Evolutionary conservation across 2,113 vertebrate genomes (phyloP).

Genomic region (western clawed frog (Xenopus tropicalis)): DNA sequence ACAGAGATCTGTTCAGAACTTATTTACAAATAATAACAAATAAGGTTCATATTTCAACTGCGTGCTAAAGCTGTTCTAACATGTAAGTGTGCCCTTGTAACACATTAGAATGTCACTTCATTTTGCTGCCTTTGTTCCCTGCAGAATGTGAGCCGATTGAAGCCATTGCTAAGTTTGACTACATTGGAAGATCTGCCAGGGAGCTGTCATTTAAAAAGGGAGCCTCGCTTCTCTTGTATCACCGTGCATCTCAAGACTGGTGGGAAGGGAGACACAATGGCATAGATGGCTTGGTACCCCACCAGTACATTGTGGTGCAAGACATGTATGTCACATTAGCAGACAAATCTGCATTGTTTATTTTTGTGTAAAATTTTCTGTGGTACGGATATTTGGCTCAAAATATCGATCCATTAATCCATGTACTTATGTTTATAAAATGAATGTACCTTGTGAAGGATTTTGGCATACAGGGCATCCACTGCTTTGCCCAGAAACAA

Average conservation of each 20-base stretch:
- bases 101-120: not conserved
- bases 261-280: conserved; percentile 98
- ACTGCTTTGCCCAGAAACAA: no score
- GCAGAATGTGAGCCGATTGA: conserved; percentile 95
- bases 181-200: conserved; percentile 86
- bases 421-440: no score
- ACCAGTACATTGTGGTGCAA: conserved; percentile 98
- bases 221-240: conserved; percentile 91
- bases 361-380: no score
- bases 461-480: no score
- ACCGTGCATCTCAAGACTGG: conserved; percentile 96
- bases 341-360: no score
- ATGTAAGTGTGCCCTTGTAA: no score
- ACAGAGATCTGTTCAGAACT: no score
- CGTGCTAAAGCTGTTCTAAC: not conserved
- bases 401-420: no score
- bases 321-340: conserved; percentile 83
- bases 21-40: no score
- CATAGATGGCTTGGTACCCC: conserved; percentile 92
- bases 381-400: no score
- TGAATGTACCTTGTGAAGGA: no score
- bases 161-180: conserved; percentile 98
- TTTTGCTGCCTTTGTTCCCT: conserved; percentile 30
- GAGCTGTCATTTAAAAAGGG: conserved; percentile 98
- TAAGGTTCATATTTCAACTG: no score